Evolutionary conservation across 2,113 vertebrate species (phyloP).

Genomic region (Ibidorhyncha struthersii): DNA sequence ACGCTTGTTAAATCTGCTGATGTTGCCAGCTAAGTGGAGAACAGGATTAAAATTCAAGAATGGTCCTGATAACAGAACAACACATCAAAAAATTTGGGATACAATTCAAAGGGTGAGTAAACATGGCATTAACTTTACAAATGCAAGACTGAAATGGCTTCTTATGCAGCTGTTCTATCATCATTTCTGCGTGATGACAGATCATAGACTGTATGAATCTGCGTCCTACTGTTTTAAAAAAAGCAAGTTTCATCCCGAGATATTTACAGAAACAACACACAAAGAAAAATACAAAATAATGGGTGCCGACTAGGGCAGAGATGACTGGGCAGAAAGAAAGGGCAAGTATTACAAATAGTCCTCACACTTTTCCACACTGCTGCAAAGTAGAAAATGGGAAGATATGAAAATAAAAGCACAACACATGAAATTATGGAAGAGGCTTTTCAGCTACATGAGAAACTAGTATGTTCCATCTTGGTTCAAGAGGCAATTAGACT

Average conservation of each 20-base stretch:
- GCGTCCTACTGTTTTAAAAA: neutral
- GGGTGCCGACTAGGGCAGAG: neutral
- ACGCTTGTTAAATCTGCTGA: conserved; percentile 32
- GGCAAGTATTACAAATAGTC: neutral
- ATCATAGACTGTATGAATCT: neutral
- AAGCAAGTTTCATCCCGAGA: neutral
- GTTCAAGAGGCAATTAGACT: neutral
- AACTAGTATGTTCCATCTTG: neutral
- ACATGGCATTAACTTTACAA: neutral
- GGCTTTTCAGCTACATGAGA: neutral
- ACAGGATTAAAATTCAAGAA: conserved; percentile 34
- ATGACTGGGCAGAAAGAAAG: neutral
- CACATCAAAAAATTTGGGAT: neutral
- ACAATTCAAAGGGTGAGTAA: neutral
- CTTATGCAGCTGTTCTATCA: neutral
- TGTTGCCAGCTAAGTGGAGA: neutral
- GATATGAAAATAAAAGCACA: neutral
- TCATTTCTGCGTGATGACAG: neutral
- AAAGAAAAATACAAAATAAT: neutral
- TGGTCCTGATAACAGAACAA: neutral
- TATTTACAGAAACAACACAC: neutral
- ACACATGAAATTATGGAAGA: neutral
- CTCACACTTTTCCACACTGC: neutral
- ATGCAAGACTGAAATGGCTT: neutral
- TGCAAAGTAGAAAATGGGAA: neutral